phyloP scores from a whole-genome alignment of 2,113 vertebrate species.

The Platichthys flesus region DNA sequence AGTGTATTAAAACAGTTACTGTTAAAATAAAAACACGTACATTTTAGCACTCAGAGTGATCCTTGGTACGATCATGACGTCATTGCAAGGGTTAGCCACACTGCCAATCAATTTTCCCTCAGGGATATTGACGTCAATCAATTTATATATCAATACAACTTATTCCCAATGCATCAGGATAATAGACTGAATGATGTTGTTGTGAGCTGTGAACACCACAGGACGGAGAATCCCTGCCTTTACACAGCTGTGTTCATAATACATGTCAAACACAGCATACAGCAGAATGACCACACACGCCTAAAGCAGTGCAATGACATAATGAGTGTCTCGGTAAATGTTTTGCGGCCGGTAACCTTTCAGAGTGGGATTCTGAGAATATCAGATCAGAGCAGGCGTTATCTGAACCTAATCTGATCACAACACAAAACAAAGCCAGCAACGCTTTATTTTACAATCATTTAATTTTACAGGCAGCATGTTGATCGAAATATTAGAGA shows the following conservation, averaged over 20 bases:
- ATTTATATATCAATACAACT: not conserved
- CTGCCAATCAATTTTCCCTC: not conserved
- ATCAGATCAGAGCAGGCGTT: not conserved
- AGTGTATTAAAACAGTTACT: not conserved
- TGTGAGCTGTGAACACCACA: not conserved
- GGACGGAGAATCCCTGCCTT: not conserved
- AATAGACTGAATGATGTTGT: not conserved
- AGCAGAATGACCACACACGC: too few relatives aligned
- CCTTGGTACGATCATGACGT: not conserved
- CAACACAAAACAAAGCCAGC: too few relatives aligned
- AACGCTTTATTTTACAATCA: too few relatives aligned
- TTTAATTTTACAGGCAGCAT: too few relatives aligned
- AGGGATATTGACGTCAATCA: not conserved
- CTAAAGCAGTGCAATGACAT: too few relatives aligned
- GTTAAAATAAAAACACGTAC: not conserved
- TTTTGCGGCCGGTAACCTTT: too few relatives aligned
- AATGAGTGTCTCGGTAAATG: too few relatives aligned
- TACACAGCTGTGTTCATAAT: not conserved
- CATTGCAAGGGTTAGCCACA: not conserved
- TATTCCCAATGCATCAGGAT: not conserved
- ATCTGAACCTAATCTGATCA: not conserved
- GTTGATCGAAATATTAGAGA: too few relatives aligned
- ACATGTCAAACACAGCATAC: too few relatives aligned
- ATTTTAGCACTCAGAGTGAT: not conserved
- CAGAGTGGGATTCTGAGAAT: too few relatives aligned